Percentiles rank a stretch among this genome's conserved stretches.
These are phyloP conservation scores for Melanostigma gelatinosum DNA, from an alignment of 2,113 vertebrate species.

Conservation along the genomic window DNA sequence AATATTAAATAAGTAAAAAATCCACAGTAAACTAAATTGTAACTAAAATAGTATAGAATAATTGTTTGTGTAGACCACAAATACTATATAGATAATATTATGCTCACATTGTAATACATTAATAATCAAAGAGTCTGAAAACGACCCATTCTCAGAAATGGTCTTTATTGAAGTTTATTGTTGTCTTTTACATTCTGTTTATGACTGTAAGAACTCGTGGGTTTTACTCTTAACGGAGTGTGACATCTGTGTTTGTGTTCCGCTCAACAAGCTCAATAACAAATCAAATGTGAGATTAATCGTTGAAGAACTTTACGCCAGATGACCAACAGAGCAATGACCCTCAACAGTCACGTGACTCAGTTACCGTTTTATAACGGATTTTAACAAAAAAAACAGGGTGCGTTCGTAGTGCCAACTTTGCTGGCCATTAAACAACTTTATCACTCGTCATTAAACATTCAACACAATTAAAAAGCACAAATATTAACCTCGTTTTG, in stretches of 20 bases:
- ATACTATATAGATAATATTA: neutral
- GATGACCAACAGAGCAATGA: neutral
- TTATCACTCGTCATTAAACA: neutral
- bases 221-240: neutral
- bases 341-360: neutral
- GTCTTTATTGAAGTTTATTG: no score
- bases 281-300: neutral
- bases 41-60: no score
- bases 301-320: no score
- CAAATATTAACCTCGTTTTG: neutral
- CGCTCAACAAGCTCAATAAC: neutral
- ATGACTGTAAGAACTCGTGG: neutral
- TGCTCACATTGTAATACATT: neutral
- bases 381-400: neutral
- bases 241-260: neutral
- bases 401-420: no score
- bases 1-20: no score
- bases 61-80: neutral
- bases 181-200: neutral
- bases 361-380: neutral
- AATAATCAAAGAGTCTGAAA: neutral
- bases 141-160: neutral
- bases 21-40: no score
- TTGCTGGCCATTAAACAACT: no score
- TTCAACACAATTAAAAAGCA: fast-evolving